A percentile compares a stretch with the other conserved stretches of the same genome.
Conservation (phyloP, 2,797 vertebrate species). For the Sebastes matsubarae region DNA sequence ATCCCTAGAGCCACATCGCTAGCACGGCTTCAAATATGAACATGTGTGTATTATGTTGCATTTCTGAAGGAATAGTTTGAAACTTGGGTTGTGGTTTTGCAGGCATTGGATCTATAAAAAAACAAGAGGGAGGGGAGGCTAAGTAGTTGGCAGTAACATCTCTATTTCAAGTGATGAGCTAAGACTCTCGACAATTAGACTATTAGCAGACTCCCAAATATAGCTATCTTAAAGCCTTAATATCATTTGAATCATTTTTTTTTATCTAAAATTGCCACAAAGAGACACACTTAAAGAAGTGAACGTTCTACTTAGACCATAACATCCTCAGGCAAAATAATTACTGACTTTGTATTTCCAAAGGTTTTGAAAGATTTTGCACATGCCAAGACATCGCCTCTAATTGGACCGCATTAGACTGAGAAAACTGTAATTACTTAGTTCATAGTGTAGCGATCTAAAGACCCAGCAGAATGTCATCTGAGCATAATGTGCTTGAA, state of each 20-base stretch:
- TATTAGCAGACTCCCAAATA: background rate
- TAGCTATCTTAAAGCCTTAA: background rate
- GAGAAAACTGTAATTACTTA: background rate
- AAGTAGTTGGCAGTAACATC: background rate
- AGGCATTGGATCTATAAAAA: background rate
- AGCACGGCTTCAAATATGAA: background rate
- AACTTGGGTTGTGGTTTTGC: background rate
- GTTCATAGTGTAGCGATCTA: background rate
- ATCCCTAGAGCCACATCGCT: too few relatives aligned
- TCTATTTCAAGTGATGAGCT: background rate
- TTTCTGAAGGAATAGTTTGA: background rate
- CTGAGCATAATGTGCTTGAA: background rate
- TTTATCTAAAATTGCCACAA: background rate
- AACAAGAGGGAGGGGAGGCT: background rate
- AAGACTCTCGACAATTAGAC: background rate
- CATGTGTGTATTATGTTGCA: background rate
- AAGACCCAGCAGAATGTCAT: background rate
- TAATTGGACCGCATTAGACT: constrained; percentile 11
- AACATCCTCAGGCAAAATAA: background rate
- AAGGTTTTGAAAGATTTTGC: background rate
- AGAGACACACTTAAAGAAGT: background rate
- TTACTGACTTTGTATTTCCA: background rate
- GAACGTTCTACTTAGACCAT: background rate
- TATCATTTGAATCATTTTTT: constrained; percentile 11
- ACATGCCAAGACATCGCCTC: background rate